Conservation (phyloP, 1,140 invertebrate genomes). For the Leptinotarsa undecemlineata region DNA sequence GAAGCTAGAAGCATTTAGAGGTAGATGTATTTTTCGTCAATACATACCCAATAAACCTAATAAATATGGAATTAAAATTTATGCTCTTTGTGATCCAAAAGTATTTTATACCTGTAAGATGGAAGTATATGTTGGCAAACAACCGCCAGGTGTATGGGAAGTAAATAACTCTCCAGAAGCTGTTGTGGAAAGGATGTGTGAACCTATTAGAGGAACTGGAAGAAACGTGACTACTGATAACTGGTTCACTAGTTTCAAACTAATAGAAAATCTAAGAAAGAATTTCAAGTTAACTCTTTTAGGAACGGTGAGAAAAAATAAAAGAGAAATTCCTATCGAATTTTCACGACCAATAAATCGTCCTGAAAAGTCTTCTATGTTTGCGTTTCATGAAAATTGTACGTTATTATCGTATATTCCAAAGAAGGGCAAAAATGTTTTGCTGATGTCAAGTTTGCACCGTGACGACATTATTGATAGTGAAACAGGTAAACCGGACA, state of each 20-base stretch:
- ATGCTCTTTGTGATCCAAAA: conserved; percentile 34
- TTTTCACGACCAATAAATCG: conserved; percentile 29
- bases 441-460: conserved; percentile 46
- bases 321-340: conserved; percentile 35
- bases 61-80: conserved; percentile 51
- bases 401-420: conserved; percentile 40
- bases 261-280: conserved; percentile 15
- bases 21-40: conserved; percentile 46
- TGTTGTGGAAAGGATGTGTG: conserved; percentile 45
- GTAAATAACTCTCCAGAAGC: conserved; percentile 31
- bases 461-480: conserved; percentile 38
- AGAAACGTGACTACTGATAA: conserved; percentile 47
- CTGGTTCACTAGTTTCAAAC: conserved; percentile 44
- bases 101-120: conserved; percentile 27
- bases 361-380: conserved; percentile 24
- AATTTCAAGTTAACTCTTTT: conserved; percentile 39
- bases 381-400: conserved; percentile 32
- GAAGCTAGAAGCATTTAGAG: too few relatives aligned
- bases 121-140: conserved; percentile 43
- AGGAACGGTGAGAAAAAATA: conserved; percentile 48
- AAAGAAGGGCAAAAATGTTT: conserved; percentile 41
- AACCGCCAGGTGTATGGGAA: conserved; percentile 36
- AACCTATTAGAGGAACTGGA: conserved; percentile 41
- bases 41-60: conserved; percentile 50
- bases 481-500: conserved; percentile 26